Conservation (phyloP, 2,797 vertebrate genomes). For the Sebastes iracundus region DNA sequence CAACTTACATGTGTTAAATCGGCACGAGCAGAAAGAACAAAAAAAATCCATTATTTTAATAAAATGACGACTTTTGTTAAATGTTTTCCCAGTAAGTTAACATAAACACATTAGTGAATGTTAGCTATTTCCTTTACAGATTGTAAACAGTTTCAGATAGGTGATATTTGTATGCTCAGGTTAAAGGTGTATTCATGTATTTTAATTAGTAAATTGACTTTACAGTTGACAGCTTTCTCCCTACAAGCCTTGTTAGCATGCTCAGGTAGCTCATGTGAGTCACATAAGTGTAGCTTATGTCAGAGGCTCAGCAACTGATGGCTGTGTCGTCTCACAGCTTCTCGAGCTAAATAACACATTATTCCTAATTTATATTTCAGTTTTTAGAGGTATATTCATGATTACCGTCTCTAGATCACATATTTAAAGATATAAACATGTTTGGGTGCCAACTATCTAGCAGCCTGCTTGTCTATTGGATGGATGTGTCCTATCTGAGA, state of each 20-base stretch:
- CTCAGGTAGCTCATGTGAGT: slow-evolving; percentile 10
- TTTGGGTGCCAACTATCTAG: rapidly evolving
- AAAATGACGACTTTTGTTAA: background rate
- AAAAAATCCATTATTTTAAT: rapidly evolving
- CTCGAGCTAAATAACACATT: too few species aligned
- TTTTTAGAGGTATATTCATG: background rate
- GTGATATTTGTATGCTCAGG: background rate
- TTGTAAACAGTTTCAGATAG: rapidly evolving
- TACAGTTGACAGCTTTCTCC: background rate
- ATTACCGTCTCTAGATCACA: background rate
- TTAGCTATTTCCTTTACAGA: rapidly evolving
- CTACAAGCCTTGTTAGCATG: background rate
- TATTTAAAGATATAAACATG: too few species aligned
- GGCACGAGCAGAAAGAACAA: background rate
- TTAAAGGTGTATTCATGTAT: background rate
- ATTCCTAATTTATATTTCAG: background rate
- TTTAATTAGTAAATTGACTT: rapidly evolving
- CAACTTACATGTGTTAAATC: rapidly evolving
- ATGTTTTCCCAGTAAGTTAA: background rate
- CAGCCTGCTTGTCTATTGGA: too few species aligned
- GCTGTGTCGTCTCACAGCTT: background rate
- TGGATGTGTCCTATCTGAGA: too few species aligned
- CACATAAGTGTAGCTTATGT: slow-evolving; percentile 5
- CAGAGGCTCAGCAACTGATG: background rate
- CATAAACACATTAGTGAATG: too few species aligned